phyloP scores from a whole-genome alignment of 2,797 vertebrate species.

The Cossypha heuglini region DNA sequence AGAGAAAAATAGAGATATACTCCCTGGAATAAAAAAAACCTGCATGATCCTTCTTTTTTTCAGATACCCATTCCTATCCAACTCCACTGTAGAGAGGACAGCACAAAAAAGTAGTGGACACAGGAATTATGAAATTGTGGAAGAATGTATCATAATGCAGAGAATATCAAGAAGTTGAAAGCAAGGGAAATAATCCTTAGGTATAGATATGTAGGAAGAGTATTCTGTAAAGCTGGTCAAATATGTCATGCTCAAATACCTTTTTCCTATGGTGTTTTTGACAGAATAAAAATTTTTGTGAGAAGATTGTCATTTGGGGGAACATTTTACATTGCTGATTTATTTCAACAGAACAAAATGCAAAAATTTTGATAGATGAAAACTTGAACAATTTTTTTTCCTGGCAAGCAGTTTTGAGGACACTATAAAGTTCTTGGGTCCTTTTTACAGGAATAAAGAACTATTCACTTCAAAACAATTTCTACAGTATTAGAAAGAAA shows the following conservation, averaged over 20 bases:
- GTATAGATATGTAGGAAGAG: neutral
- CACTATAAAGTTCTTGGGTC: neutral
- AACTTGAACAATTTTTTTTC: neutral
- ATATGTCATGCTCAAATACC: neutral
- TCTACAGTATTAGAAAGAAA: neutral
- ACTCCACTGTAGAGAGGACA: neutral
- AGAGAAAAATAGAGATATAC: neutral
- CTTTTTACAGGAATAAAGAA: neutral
- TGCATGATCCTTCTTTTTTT: neutral
- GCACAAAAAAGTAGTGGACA: neutral
- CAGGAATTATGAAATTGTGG: neutral
- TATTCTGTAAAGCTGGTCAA: neutral
- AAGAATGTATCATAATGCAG: neutral
- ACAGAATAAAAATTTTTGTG: neutral
- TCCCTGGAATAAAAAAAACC: neutral
- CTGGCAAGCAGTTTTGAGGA: neutral
- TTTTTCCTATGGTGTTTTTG: neutral
- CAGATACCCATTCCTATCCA: neutral
- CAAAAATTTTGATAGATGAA: neutral
- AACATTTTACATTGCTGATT: neutral
- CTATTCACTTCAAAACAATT: neutral
- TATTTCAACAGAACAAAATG: neutral
- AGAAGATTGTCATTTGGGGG: neutral
- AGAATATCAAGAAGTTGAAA: neutral
- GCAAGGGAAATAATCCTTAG: neutral